These are phyloP conservation scores for Fissipunctia ypsillon DNA, from an alignment of 2,888 invertebrate species.

Conservation along the genomic window DNA sequence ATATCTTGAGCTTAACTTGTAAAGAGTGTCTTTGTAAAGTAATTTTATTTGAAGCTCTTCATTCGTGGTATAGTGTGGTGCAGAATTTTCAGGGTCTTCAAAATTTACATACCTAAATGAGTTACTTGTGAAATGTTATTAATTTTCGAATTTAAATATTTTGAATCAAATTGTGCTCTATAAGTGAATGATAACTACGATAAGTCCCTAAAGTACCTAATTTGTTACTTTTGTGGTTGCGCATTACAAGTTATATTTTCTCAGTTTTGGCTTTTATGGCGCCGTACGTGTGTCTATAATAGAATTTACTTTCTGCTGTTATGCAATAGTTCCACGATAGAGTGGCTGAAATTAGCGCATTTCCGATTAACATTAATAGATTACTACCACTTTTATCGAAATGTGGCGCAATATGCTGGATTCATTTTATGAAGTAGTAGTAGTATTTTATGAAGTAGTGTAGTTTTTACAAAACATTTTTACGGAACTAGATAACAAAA, in stretches of 20 bases:
- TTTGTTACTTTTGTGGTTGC: neutral
- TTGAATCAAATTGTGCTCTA: neutral
- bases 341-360: constrained; percentile 17
- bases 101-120: neutral
- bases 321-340: neutral
- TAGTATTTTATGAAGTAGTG: too few species aligned
- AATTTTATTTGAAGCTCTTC: neutral
- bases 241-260: neutral
- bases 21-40: neutral
- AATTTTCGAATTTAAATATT: neutral
- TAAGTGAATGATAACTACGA: neutral
- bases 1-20: constrained; percentile 23
- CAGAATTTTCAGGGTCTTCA: neutral
- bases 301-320: neutral
- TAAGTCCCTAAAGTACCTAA: neutral
- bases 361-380: constrained; percentile 28
- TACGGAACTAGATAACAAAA: too few species aligned
- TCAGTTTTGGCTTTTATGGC: neutral
- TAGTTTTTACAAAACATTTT: too few species aligned
- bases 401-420: neutral
- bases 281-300: neutral
- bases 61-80: neutral
- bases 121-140: neutral
- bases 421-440: neutral
- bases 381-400: constrained; percentile 7